Conservation (phyloP, 2,888 invertebrate species). For the Caprella mutica region DNA sequence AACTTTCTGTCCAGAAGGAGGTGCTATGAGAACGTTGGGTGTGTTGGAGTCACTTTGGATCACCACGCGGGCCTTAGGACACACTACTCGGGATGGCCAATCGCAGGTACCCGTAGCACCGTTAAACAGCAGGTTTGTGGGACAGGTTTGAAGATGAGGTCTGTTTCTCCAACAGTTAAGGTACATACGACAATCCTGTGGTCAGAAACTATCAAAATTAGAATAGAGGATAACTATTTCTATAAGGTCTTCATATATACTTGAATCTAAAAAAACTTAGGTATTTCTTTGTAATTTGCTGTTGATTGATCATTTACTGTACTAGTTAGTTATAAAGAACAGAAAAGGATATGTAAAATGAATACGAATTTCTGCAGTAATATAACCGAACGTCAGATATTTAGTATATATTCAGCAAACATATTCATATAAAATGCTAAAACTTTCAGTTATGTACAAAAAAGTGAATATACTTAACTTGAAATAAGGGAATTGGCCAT, state of each 20-base stretch:
- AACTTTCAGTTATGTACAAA: too few species aligned
- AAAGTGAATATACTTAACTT: slow-evolving; percentile 25
- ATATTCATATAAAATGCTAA: too few species aligned
- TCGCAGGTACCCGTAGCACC: slow-evolving; percentile 18
- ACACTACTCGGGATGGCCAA: slow-evolving; percentile 11
- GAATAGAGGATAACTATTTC: background rate
- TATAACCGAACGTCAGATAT: too few species aligned
- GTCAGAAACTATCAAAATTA: background rate
- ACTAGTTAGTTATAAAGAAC: too few species aligned
- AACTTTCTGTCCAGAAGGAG: slow-evolving; percentile 27
- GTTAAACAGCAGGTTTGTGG: slow-evolving; percentile 21
- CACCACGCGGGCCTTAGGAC: slow-evolving; percentile 1
- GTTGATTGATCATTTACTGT: too few species aligned
- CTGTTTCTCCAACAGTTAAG: slow-evolving; percentile 21
- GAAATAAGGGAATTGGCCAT: slow-evolving; percentile 23
- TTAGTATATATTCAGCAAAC: too few species aligned
- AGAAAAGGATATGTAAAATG: too few species aligned
- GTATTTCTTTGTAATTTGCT: background rate
- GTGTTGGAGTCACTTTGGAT: too few species aligned
- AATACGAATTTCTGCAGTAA: too few species aligned
- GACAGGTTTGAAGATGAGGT: slow-evolving; percentile 18
- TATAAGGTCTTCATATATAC: background rate
- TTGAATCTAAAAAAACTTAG: background rate
- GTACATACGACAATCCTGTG: slow-evolving; percentile 28
- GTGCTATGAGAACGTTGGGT: slow-evolving; percentile 13